Percentiles rank a stretch among this genome's conserved stretches.
These are phyloP conservation scores for Brotula barbata DNA, from an alignment of 2,797 vertebrate genomes.

Conservation along the genomic window DNA sequence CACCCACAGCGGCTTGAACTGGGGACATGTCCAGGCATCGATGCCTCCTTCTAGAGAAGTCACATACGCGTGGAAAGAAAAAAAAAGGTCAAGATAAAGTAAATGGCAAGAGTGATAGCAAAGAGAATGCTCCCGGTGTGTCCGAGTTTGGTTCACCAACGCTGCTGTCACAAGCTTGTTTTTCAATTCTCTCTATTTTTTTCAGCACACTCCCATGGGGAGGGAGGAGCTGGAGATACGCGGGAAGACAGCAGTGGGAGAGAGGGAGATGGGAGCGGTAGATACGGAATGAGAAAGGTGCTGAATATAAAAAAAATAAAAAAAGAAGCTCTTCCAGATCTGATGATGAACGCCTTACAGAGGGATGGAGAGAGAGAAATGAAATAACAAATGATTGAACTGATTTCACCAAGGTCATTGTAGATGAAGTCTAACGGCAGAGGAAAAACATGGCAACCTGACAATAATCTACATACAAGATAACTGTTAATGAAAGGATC, in stretches of 20 bases:
- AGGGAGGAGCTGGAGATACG: constrained; percentile 25
- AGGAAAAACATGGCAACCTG: neutral
- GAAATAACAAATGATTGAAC: neutral
- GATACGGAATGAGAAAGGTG: constrained; percentile 6
- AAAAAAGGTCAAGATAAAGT: neutral
- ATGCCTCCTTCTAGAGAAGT: constrained; percentile 23
- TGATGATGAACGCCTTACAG: constrained; percentile 14
- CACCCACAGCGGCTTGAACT: constrained; percentile 10
- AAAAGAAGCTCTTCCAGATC: constrained; percentile 4
- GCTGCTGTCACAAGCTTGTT: constrained; percentile 33
- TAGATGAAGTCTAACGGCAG: neutral
- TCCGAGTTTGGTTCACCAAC: constrained; percentile 11
- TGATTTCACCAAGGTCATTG: neutral
- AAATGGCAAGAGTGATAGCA: constrained; percentile 8
- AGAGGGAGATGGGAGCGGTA: neutral
- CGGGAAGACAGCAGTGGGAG: constrained; percentile 16
- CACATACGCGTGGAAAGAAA: constrained; percentile 15
- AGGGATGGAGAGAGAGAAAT: constrained; percentile 6
- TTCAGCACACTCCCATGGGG: constrained; percentile 31
- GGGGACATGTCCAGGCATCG: neutral
- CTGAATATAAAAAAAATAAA: constrained; percentile 24
- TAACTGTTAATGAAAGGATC: constrained; percentile 5
- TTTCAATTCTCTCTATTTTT: constrained; percentile 39
- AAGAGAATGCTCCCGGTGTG: constrained; percentile 29
- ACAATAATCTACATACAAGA: neutral